A percentile compares a stretch with the other conserved stretches of the same genome.
Conservation (phyloP, 2,797 vertebrate genomes). For the Sebastes jordani region DNA sequence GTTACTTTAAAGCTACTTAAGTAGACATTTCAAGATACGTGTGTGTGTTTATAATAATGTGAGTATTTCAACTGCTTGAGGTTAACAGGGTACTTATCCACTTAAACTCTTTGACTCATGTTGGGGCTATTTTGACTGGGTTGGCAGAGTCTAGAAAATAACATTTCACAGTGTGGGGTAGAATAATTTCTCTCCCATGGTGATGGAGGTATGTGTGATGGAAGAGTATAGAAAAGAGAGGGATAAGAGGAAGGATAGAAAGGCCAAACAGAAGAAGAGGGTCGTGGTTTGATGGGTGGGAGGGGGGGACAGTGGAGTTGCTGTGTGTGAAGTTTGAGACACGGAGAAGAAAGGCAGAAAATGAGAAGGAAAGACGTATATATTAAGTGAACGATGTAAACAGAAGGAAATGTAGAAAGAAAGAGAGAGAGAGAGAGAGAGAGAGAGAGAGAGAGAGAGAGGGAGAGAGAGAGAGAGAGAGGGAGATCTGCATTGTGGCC, state of each 20-base stretch:
- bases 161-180: conserved; percentile 43
- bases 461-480: neutral
- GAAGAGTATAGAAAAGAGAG: conserved; percentile 10
- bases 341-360: conserved; percentile 6
- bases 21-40: conserved; percentile 1
- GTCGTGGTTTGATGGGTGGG: neutral
- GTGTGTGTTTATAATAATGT: neutral
- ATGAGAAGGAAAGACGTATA: conserved; percentile 12
- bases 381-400: conserved; percentile 35
- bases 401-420: conserved; percentile 20
- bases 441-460: neutral
- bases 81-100: conserved; percentile 12
- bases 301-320: neutral
- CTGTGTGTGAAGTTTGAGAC: conserved; percentile 37
- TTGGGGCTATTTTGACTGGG: neutral
- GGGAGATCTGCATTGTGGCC: conserved; percentile 71
- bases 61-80: conserved; percentile 30
- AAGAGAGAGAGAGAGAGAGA: conserved; percentile 5
- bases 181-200: conserved; percentile 41
- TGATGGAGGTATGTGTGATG: conserved; percentile 39
- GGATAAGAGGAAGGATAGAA: conserved; percentile 24
- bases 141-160: conserved; percentile 41
- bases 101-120: conserved; percentile 7
- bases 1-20: conserved; percentile 1
- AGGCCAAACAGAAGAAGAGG: conserved; percentile 23